phyloP scores from a whole-genome alignment of 1,140 invertebrate genomes.

The Lycorma delicatula region DNA sequence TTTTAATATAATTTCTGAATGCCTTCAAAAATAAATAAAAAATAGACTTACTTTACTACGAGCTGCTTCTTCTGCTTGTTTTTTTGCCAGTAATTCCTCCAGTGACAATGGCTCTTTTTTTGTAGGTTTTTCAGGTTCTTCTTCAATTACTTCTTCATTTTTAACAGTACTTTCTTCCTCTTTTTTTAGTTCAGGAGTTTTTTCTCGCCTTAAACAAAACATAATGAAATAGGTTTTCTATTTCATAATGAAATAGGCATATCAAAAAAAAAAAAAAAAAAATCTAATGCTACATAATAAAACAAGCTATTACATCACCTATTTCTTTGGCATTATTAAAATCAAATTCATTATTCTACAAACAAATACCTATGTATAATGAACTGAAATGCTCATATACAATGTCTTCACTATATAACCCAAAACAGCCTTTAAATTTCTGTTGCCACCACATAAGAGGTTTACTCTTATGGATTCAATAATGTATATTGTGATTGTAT shows the following conservation, averaged over 20 bases:
- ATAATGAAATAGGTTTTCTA: not conserved
- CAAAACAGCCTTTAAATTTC: no score
- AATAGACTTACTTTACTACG: slow-evolving; percentile 56
- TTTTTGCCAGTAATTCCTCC: slow-evolving; percentile 92
- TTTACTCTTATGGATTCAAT: no score
- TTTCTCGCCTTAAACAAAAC: slow-evolving; percentile 18
- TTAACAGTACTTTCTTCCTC: slow-evolving; percentile 39
- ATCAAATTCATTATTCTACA: not conserved
- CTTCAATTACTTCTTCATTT: slow-evolving; percentile 33
- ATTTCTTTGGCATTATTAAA: not conserved
- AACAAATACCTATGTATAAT: not conserved
- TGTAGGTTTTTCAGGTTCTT: slow-evolving; percentile 33
- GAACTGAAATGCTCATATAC: no score
- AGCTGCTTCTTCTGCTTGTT: slow-evolving; percentile 91
- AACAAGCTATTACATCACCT: no score
- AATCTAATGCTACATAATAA: not conserved
- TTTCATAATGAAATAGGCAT: not conserved
- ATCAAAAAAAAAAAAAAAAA: slow-evolving; percentile 1
- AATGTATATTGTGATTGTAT: no score
- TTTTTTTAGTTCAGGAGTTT: slow-evolving; percentile 30
- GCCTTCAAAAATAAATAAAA: slow-evolving; percentile 19
- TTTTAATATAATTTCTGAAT: no score
- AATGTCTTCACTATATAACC: no score
- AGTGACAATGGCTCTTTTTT: slow-evolving; percentile 89
- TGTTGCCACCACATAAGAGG: no score